Percentiles rank a stretch among this genome's conserved stretches.
phyloP scores from a whole-genome alignment of 2,797 vertebrate genomes.

The Nothura maculosa region DNA sequence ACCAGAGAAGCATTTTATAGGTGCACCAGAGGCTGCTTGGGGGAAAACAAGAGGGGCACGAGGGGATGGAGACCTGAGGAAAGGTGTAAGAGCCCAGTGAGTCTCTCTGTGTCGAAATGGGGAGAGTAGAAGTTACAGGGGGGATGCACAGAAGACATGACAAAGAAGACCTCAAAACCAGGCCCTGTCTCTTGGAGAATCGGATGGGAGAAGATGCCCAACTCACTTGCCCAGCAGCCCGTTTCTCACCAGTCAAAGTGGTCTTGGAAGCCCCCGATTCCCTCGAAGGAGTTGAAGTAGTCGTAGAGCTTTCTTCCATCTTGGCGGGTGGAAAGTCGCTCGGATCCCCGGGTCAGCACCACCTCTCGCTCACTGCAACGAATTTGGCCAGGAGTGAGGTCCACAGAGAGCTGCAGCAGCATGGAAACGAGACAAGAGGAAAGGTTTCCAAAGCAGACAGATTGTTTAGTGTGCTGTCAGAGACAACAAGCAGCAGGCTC shows the following conservation, averaged over 20 bases:
- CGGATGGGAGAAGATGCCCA: background rate
- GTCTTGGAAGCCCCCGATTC: conserved; percentile 91
- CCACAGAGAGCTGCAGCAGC: conserved; percentile 82
- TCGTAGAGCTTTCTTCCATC: conserved; percentile 83
- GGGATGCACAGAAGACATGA: too few species aligned
- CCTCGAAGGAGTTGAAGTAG: conserved; percentile 85
- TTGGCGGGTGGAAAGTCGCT: conserved; percentile 62
- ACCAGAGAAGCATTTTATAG: background rate
- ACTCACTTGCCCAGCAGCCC: background rate
- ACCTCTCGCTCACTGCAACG: conserved; percentile 83
- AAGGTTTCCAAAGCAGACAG: conserved; percentile 4
- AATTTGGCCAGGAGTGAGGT: conserved; percentile 84
- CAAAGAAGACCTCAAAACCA: background rate
- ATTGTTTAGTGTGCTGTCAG: background rate
- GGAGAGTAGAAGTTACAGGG: background rate
- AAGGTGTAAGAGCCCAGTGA: background rate
- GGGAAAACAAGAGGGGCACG: background rate
- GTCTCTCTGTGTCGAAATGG: background rate
- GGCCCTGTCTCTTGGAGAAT: background rate
- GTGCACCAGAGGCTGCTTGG: background rate
- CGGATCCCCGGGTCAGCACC: conserved; percentile 80
- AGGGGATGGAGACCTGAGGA: background rate
- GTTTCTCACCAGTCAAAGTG: conserved; percentile 89
- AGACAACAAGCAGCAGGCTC: background rate
- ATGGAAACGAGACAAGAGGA: background rate